phyloP scores from a whole-genome alignment of 2,888 invertebrate species.

The Monochamus alternatus region DNA sequence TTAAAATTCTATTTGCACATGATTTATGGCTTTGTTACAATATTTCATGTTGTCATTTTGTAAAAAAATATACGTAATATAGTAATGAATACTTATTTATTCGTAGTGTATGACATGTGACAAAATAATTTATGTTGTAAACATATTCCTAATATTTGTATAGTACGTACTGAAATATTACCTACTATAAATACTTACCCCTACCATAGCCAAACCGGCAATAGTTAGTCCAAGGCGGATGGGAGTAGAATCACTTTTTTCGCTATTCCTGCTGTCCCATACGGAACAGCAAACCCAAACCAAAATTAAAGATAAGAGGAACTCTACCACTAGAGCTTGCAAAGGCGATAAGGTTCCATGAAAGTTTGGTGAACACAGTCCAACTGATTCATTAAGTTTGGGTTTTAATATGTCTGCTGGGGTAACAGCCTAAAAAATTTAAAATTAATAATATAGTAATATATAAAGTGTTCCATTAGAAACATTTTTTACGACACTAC shows the following conservation, averaged over 20 bases:
- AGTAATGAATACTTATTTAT: too few relatives aligned
- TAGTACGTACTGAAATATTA: not conserved
- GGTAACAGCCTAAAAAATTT: conserved; percentile 66
- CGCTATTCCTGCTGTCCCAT: conserved; percentile 81
- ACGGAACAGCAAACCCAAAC: conserved; percentile 79
- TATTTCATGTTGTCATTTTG: too few relatives aligned
- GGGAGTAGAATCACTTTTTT: conserved; percentile 77
- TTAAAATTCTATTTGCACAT: too few relatives aligned
- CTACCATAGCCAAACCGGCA: conserved; percentile 75
- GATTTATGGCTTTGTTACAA: too few relatives aligned
- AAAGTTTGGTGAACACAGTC: conserved; percentile 78
- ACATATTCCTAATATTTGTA: not conserved
- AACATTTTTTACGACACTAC: too few relatives aligned
- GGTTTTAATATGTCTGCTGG: conserved; percentile 64
- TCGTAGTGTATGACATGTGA: too few relatives aligned
- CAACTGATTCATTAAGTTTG: conserved; percentile 55
- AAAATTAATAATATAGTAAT: too few relatives aligned
- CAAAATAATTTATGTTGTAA: too few relatives aligned
- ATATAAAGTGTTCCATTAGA: too few relatives aligned
- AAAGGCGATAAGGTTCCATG: conserved; percentile 69
- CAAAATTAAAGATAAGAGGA: conserved; percentile 77
- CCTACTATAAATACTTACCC: conserved; percentile 70
- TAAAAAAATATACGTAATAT: too few relatives aligned
- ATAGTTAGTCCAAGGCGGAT: conserved; percentile 78
- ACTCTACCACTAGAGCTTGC: conserved; percentile 78